Evolutionary conservation across 2,797 vertebrate species (phyloP).

Genomic region (Melanogrammus aeglefinus): DNA sequence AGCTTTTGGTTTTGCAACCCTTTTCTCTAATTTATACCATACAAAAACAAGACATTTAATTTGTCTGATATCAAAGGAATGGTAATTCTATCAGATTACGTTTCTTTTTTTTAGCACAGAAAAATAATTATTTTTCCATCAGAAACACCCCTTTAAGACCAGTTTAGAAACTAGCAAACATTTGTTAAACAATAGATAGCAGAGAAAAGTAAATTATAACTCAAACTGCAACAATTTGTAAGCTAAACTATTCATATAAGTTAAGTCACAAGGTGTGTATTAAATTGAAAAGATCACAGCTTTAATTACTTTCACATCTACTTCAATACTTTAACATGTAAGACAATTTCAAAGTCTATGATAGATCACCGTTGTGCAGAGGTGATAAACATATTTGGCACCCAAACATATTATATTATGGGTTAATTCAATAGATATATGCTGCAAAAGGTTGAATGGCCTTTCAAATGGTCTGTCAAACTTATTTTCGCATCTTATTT

Average conservation of each 20-base stretch:
- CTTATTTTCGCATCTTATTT: constrained; percentile 30
- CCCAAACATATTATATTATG: constrained; percentile 51
- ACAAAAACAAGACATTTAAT: neutral
- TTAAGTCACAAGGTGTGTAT: constrained; percentile 45
- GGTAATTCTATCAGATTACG: neutral
- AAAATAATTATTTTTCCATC: constrained; percentile 6
- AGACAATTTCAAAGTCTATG: constrained; percentile 40
- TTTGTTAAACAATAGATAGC: neutral
- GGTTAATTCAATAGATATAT: constrained; percentile 55
- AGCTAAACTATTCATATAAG: constrained; percentile 50
- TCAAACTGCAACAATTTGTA: constrained; percentile 43
- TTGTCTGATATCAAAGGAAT: neutral
- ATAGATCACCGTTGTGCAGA: constrained; percentile 63
- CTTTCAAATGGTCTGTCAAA: constrained; percentile 41
- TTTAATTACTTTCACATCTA: constrained; percentile 64
- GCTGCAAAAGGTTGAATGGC: constrained; percentile 55
- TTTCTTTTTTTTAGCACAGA: neutral
- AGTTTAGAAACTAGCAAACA: constrained; percentile 23
- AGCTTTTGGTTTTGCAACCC: neutral
- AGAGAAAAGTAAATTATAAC: constrained; percentile 42
- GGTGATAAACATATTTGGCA: constrained; percentile 66
- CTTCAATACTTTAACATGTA: constrained; percentile 61
- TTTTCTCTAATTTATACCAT: neutral
- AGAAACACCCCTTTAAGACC: neutral
- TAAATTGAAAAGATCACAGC: constrained; percentile 59